Percentiles rank a stretch among this genome's conserved stretches.
Evolutionary conservation across 2,797 vertebrate genomes (phyloP).

Genomic region (Sebastes hubbsi): DNA sequence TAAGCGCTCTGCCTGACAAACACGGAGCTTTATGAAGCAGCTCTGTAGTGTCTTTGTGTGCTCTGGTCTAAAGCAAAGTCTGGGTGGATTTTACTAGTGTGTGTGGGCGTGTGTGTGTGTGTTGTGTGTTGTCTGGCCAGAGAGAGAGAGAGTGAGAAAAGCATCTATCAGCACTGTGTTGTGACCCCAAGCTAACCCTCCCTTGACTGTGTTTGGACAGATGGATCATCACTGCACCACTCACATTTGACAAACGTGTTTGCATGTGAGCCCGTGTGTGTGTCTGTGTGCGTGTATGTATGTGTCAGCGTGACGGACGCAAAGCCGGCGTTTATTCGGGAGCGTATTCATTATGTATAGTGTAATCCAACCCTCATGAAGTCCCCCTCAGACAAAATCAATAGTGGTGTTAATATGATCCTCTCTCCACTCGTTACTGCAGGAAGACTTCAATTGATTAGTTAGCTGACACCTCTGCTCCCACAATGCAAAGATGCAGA

Average conservation of each 20-base stretch:
- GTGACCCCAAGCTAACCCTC: conserved; percentile 71
- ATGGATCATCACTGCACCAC: conserved; percentile 67
- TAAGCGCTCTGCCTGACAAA: conserved; percentile 7
- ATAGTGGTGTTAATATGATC: conserved; percentile 76
- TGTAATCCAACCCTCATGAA: conserved; percentile 66
- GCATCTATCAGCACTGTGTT: conserved; percentile 63
- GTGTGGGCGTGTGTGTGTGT: neutral
- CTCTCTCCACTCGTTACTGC: conserved; percentile 65
- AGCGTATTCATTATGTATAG: conserved; percentile 70
- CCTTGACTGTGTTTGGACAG: conserved; percentile 73
- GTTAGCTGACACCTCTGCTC: conserved; percentile 61
- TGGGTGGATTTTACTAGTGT: conserved; percentile 52
- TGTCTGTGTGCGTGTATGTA: neutral
- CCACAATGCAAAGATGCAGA: conserved; percentile 21
- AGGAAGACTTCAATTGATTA: conserved; percentile 75
- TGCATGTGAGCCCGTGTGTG: conserved; percentile 10
- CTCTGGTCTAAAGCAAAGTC: conserved; percentile 61
- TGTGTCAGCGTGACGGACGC: conserved; percentile 39
- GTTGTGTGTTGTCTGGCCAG: conserved; percentile 35
- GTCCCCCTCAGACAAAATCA: conserved; percentile 72
- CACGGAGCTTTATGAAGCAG: conserved; percentile 33
- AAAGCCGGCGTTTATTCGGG: conserved; percentile 46
- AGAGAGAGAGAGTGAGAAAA: conserved; percentile 25
- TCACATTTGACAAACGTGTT: conserved; percentile 63
- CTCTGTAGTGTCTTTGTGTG: conserved; percentile 44